Base-by-base conservation (phyloP, 2,797 vertebrate species). In the Schizopygopsis pylzovi region DNA sequence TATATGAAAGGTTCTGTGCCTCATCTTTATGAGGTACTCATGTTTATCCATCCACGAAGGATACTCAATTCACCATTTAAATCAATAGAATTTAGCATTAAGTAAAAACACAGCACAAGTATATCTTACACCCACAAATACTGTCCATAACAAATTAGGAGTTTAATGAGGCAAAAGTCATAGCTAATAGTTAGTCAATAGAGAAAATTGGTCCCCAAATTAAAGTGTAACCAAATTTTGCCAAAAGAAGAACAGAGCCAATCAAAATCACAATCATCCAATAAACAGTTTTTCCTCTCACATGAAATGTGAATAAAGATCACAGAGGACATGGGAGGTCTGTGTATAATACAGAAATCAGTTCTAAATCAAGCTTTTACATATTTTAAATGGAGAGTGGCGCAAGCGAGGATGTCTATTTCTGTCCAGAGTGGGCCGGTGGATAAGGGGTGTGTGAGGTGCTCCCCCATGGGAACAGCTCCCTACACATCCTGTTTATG, bases 401-500 rank as follows among this genome's bases (percentile, higher is more conserved):
- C 12, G 41, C 6, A 28, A 59, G 85, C 86, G 88, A 89, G 92
- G 90, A 83, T 18, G 87, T 92, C 90, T 92, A 92, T 93, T 92
- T 94, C 91, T 94, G 90, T 86, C 85, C 91, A 94, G 91, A 91
- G 90, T 89, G 91, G 92, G 92, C 91, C 90, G 85, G 91, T 91
- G 86, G 90, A 90, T 88, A 90, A 85, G 90, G 88, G 79, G 87
- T 78, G 90, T 90, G 91, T 91, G 90, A 92, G 92, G 92, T 89
- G 88, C 85, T 90, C 86, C 91, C 93, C 91, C 89, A 81, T 1
- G 92, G 93, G 93, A 94, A 37, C 52, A 79, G 86, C 81, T 92
- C 92, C 91, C 86, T 90, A 90, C 91, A 92, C 92, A 94, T 95
- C 93, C 93, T 94, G 93, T 95, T 93, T 94, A 92, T 90, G 87